Evolutionary conservation across 2,113 vertebrate species (phyloP).

Genomic region (Callipepla californica): DNA sequence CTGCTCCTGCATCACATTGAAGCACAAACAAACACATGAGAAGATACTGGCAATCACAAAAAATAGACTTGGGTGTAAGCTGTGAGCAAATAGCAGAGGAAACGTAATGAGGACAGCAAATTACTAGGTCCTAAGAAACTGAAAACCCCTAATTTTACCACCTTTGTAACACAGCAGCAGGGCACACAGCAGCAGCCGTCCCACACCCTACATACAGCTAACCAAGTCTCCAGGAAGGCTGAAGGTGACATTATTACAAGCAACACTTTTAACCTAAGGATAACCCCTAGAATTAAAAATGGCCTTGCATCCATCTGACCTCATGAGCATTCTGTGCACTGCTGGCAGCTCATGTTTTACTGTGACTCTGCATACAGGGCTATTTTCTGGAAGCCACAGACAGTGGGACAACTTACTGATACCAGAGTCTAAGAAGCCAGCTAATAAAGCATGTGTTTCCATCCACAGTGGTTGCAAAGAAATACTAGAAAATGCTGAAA

Average conservation of each 20-base stretch:
- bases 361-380: neutral
- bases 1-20: neutral
- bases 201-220: neutral
- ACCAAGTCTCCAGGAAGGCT: neutral
- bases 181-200: neutral
- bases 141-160: conserved; percentile 47
- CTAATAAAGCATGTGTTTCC: neutral
- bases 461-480: neutral
- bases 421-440: neutral
- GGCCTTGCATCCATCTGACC: neutral
- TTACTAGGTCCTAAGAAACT: neutral
- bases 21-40: neutral
- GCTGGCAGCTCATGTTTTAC: neutral
- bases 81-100: neutral
- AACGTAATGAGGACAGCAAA: neutral
- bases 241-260: neutral
- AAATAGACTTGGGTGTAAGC: neutral
- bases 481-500: neutral
- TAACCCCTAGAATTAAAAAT: neutral
- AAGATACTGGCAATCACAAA: neutral
- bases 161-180: neutral
- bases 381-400: conserved; percentile 9
- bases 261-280: neutral
- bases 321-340: neutral
- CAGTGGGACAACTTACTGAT: neutral